Base-by-base conservation (phyloP, 1,140 invertebrate genomes). In the Heliconius himera region DNA sequence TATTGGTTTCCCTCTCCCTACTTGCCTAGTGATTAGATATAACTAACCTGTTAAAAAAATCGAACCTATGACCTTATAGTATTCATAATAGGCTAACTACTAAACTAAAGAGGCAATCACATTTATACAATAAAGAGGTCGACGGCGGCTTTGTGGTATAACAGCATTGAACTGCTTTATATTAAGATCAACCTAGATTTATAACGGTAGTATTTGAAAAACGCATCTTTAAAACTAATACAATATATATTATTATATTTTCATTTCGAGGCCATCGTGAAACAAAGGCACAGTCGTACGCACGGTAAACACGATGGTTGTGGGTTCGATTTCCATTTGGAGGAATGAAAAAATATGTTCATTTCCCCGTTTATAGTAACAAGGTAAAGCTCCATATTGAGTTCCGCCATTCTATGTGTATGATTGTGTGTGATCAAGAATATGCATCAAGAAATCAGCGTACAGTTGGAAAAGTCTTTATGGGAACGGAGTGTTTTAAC, bases 161-260 rank as follows among this genome's bases (percentile, higher is more conserved):
- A 66, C 60, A 66, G 60, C 60, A 66, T 66, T 66, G 60, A 66
- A 66, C 60, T 66, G 60, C 60, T 66, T 66, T 66, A 66, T 66
- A 66, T 66, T 29, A 66, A 29, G 60, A 26, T 66, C 60, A 66
- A 66, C 26, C 26, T 13, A 66, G 26, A 66, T 13, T 13, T 66
- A 66, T 29, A 13, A 13, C n/a, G 1, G 20, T 66, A 13, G 26
- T 1, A 66, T 66, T 26, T 66, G 9, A 29, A 66, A 26, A 26
- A 51, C 18, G 13, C 41, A 16, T 16, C 16, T 46, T 46, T 46
- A 16, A 16, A 46, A 16, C 41, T 46, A 5, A 16, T 16, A 46
- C 13, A 16, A 46, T 46, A 46, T 46, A 46, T 46, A 16, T 46
- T 46, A 46, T 46, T 46, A 46, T 46, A 46, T 46, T 16, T 46